Percentiles rank a stretch among this genome's conserved stretches.
Evolutionary conservation across 2,113 vertebrate genomes (phyloP).

Genomic region (Mesocricetus auratus): DNA sequence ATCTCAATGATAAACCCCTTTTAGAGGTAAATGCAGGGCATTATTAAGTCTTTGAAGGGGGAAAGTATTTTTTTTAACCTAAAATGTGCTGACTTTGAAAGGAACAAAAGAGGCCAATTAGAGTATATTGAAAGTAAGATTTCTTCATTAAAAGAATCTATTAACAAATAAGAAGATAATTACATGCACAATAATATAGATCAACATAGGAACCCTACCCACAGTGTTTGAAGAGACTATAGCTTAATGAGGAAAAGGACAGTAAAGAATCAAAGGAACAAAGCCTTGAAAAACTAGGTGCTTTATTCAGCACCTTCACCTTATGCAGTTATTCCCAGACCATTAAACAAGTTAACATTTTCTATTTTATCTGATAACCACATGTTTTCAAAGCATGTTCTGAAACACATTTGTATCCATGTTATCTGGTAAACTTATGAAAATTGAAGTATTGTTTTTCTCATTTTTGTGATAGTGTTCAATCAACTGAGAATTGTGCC

Average conservation of each 20-base stretch:
- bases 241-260: conserved; percentile 4
- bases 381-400: neutral
- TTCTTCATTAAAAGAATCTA: neutral
- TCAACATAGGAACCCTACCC: neutral
- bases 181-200: neutral
- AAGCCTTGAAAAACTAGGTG: neutral
- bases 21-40: neutral
- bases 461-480: neutral
- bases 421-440: neutral
- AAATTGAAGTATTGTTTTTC: neutral
- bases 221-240: neutral
- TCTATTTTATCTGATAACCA: neutral
- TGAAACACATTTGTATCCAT: neutral
- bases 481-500: neutral
- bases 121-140: neutral
- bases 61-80: conserved; percentile 10
- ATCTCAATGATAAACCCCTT: neutral
- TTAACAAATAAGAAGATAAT: neutral
- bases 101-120: neutral
- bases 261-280: neutral
- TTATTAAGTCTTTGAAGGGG: neutral
- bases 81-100: neutral
- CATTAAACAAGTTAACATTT: neutral
- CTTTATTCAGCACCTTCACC: neutral
- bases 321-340: neutral